phyloP scores from a whole-genome alignment of 2,888 invertebrate species.

The Napeogenes sylphis region DNA sequence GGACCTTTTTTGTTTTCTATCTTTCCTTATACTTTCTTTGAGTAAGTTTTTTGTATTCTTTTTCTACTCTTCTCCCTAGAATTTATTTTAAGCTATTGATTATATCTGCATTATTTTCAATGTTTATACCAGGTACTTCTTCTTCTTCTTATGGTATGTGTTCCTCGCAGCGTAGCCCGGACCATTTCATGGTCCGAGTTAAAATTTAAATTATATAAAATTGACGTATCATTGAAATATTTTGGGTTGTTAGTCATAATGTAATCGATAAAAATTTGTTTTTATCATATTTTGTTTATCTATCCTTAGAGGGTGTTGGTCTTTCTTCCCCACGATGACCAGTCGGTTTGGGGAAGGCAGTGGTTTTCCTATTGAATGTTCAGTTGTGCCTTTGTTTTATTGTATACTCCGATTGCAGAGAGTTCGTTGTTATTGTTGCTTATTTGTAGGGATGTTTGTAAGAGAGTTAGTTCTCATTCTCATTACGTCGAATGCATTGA shows the following conservation, averaged over 20 bases:
- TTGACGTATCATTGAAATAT: conserved; percentile 21
- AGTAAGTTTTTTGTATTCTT: background rate
- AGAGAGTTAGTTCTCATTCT: too few relatives aligned
- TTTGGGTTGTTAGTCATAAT: conserved; percentile 29
- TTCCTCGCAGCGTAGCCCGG: too few relatives aligned
- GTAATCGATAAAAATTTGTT: conserved; percentile 32
- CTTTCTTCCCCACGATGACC: background rate
- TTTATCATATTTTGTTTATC: conserved; percentile 3
- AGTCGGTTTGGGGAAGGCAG: conserved; percentile 9
- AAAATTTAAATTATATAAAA: conserved; percentile 29
- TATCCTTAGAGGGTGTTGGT: conserved; percentile 9
- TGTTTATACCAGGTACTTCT: too few relatives aligned
- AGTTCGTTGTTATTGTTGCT: too few relatives aligned
- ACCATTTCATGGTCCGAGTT: too few relatives aligned
- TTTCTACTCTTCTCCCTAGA: conserved; percentile 11
- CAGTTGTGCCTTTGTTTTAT: conserved; percentile 21
- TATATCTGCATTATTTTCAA: conserved; percentile 22
- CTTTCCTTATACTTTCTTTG: conserved; percentile 8
- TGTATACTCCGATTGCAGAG: too few relatives aligned
- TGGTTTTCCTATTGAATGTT: too few relatives aligned
- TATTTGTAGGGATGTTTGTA: too few relatives aligned
- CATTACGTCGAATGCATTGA: too few relatives aligned
- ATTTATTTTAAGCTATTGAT: conserved; percentile 28
- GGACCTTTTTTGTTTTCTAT: conserved; percentile 11
- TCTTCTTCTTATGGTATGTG: too few relatives aligned